Conservation (phyloP, 2,888 invertebrate species). For the Agonopterix arenella region DNA sequence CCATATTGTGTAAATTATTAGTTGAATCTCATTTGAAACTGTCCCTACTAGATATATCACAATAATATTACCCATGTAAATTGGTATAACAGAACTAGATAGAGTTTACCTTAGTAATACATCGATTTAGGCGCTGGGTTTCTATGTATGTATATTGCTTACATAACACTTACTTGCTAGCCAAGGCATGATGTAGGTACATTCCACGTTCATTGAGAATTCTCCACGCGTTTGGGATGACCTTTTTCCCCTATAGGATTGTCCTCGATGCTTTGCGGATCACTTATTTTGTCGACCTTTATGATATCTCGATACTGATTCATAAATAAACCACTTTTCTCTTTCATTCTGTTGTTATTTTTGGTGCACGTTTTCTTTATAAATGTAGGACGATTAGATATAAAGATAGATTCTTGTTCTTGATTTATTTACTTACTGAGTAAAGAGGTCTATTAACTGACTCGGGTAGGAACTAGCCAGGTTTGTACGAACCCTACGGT, state of each 20-base stretch:
- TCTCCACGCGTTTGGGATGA: constrained; percentile 42
- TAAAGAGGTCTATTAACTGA: no score
- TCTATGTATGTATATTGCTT: not conserved
- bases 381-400: no score
- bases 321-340: constrained; percentile 27
- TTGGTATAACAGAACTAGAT: no score
- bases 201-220: constrained; percentile 43
- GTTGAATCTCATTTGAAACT: no score
- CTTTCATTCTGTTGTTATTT: not conserved
- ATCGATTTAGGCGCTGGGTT: no score
- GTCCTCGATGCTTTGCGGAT: constrained; percentile 41
- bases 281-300: constrained; percentile 40
- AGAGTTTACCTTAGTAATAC: no score
- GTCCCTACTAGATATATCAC: no score
- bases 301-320: constrained; percentile 34
- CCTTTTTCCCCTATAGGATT: constrained; percentile 38
- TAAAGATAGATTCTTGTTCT: no score
- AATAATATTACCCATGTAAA: no score
- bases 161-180: constrained; percentile 1
- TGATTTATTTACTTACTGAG: no score
- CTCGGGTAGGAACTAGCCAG: no score
- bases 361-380: not conserved
- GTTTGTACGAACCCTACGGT: no score
- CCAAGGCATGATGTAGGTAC: constrained; percentile 35
- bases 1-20: not conserved